Percentiles rank a stretch among this genome's conserved stretches.
Conservation (phyloP, 2,797 vertebrate species). For the Tauraco hartlaubi region DNA sequence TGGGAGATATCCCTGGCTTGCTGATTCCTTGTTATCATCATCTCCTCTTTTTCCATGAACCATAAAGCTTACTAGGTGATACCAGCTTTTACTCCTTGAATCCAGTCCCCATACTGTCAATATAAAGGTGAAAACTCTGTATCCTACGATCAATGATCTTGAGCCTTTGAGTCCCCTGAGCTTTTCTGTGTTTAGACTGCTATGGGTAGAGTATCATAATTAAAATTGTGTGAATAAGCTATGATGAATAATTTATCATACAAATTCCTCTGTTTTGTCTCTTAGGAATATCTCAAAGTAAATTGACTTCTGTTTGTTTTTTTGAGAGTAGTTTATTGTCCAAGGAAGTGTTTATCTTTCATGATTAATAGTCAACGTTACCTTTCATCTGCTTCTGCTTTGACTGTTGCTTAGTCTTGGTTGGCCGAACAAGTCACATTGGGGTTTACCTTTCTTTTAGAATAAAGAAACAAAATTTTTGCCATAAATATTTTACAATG, state of each 20-base stretch:
- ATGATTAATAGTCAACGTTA: background rate
- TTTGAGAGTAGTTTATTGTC: background rate
- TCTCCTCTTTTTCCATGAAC: background rate
- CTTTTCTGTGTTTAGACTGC: background rate
- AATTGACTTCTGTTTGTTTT: slow-evolving; percentile 32
- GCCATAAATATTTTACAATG: background rate
- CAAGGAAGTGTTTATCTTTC: background rate
- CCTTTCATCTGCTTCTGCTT: background rate
- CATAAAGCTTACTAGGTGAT: background rate
- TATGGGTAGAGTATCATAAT: slow-evolving; percentile 5
- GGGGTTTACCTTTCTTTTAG: background rate
- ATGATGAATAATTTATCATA: slow-evolving; percentile 50
- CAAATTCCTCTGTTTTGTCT: slow-evolving; percentile 7
- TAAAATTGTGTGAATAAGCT: slow-evolving; percentile 28
- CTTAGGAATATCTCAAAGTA: slow-evolving; percentile 21
- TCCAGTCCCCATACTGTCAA: background rate
- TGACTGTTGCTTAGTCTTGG: background rate
- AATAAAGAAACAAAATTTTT: background rate
- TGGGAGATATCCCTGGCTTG: background rate
- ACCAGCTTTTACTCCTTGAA: background rate
- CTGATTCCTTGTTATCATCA: background rate
- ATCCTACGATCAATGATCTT: background rate
- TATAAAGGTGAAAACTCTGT: background rate
- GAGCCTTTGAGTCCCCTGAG: background rate
- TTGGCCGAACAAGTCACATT: background rate